Evolutionary conservation across 2,888 invertebrate genomes (phyloP).

Genomic region (Saturnia japonica): DNA sequence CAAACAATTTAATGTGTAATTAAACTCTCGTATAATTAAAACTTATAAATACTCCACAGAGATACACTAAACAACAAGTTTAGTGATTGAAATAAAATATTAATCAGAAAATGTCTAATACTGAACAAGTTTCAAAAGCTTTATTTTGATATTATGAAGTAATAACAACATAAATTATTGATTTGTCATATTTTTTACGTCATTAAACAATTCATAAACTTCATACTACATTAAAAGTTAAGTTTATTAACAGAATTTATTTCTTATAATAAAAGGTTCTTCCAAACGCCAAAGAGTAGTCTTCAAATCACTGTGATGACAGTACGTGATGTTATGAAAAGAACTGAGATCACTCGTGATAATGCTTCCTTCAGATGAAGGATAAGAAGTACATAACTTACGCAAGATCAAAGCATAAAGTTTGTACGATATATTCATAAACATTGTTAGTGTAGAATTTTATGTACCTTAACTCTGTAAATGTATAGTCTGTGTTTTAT

Average conservation of each 20-base stretch:
- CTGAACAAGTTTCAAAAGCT: neutral
- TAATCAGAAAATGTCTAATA: neutral
- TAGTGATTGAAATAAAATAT: neutral
- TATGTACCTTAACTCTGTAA: too few species aligned
- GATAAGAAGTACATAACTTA: slow-evolving; percentile 1
- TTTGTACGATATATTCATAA: neutral
- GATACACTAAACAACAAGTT: neutral
- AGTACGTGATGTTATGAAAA: slow-evolving; percentile 52
- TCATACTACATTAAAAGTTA: neutral
- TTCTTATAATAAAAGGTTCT: neutral
- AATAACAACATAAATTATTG: neutral
- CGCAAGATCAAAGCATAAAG: neutral
- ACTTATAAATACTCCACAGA: neutral
- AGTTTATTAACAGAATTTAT: neutral
- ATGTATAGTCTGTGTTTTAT: neutral
- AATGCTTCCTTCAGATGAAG: slow-evolving; percentile 35
- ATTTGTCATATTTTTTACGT: neutral
- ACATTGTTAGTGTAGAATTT: neutral
- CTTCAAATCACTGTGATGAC: slow-evolving; percentile 26
- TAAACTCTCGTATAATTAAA: neutral
- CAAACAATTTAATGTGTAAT: neutral
- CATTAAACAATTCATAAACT: slow-evolving; percentile 1
- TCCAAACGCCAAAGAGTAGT: neutral
- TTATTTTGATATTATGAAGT: slow-evolving; percentile 1
- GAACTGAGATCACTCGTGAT: slow-evolving; percentile 45